Evolutionary conservation across 2,888 invertebrate genomes (phyloP), one percentile per base, ranked within the genome.

Genomic region (Plusia festucae): DNA sequence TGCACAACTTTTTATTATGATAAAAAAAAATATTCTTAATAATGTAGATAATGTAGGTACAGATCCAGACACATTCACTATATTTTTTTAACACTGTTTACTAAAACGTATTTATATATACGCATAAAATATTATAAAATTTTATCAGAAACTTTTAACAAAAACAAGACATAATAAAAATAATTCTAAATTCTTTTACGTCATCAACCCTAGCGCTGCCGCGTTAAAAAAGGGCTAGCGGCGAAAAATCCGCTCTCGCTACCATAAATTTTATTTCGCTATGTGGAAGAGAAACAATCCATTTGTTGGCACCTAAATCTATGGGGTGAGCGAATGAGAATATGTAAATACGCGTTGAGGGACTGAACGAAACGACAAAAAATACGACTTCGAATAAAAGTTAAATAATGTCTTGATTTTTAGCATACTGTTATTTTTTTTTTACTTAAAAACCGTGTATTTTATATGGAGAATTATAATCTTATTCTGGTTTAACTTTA

Each of bases 241-340:
- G 64, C 60, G 70, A 76, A 88, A 91, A 91, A 90, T 86, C 87
- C 89, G 85, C 87, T 81, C 85, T 77, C 73, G 82, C 82, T 87
- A 88, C 91, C 88, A 91, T 91, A 91, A 90, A 90, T 90, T 89
- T 88, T 85, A 85, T 88, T 88, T 88, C 85, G 85, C 84, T 82
- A 85, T 82, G 83, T 78, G 81, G 79, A 88, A 83, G 88, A 90
- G 91, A 90, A 93, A 93, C 93, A 93, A 93, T 93, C 92, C 91
- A 89, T 90, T 91, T 93, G 93, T 91, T 91, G 87, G 86, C 90
- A 86, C 90, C 90, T 88, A 88, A 90, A 90, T 90, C 91, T 90
- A 88, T 88, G 87, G 91, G 90, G 90, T 84, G 85, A 75, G 75
- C 82, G 87, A 83, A 85, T 87, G 88, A 85, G 87, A 84, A 88